These are phyloP conservation scores for Pseudotriccus pelzelni DNA, from an alignment of 2,797 vertebrate genomes.

Conservation along the genomic window DNA sequence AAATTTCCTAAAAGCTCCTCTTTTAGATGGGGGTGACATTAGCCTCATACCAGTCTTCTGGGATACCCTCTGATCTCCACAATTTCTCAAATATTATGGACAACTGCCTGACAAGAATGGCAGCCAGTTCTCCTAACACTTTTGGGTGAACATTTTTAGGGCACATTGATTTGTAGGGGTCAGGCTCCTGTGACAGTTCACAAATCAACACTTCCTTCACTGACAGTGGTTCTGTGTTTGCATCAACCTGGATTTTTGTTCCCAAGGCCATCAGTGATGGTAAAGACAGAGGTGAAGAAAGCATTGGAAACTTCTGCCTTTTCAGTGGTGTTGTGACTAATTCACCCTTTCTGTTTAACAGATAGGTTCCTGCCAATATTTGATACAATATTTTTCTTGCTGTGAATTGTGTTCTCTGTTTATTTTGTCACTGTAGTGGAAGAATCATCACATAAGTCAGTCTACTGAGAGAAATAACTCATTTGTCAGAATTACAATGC, in stretches of 20 bases:
- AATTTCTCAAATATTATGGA: neutral
- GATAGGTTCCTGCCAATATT: neutral
- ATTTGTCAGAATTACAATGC: neutral
- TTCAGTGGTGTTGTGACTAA: neutral
- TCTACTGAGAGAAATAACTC: neutral
- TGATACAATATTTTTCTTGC: neutral
- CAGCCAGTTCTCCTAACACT: neutral
- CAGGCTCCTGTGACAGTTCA: neutral
- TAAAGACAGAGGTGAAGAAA: rapidly evolving
- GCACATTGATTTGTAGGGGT: neutral
- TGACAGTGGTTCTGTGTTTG: neutral
- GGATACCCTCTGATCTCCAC: neutral
- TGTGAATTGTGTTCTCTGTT: neutral
- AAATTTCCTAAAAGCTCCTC: no score
- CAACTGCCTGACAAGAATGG: neutral
- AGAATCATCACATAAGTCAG: neutral
- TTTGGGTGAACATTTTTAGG: neutral
- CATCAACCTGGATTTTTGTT: neutral
- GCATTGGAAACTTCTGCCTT: neutral
- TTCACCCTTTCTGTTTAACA: neutral
- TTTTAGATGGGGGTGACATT: neutral
- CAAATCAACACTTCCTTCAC: neutral
- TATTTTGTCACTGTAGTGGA: neutral
- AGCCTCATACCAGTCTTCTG: neutral
- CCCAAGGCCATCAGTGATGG: neutral